Evolutionary conservation across 2,113 vertebrate species (phyloP).

Genomic region (Pithys albifrons): DNA sequence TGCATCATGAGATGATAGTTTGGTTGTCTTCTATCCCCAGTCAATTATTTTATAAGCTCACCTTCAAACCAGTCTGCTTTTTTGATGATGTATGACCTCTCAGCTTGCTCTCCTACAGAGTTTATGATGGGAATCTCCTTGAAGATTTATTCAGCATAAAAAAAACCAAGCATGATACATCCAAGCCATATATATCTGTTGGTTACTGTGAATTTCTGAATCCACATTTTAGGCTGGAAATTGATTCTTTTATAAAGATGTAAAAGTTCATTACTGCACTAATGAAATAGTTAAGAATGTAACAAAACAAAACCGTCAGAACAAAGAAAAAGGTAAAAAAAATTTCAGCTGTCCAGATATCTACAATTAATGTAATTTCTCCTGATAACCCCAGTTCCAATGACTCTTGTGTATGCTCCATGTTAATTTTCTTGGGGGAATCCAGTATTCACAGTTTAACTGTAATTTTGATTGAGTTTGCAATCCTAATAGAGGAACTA

Average conservation of each 20-base stretch:
- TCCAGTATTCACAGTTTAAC: not conserved
- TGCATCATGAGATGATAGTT: not conserved
- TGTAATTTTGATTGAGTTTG: not conserved
- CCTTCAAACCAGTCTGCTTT: not conserved
- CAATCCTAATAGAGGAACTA: not conserved
- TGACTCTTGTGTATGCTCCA: not conserved
- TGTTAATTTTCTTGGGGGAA: not conserved
- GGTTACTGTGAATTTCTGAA: not conserved
- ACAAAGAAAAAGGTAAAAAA: not conserved
- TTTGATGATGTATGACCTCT: not conserved
- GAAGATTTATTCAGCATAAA: constrained; percentile 3
- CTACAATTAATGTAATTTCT: not conserved
- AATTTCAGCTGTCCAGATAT: not conserved
- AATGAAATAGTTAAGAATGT: not conserved
- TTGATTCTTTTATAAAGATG: not conserved
- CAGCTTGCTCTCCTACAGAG: not conserved
- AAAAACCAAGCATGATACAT: not conserved
- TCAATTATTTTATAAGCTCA: constrained; percentile 14
- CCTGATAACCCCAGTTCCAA: not conserved
- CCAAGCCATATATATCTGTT: not conserved
- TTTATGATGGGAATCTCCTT: not conserved
- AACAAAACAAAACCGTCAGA: not conserved
- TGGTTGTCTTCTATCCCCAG: not conserved
- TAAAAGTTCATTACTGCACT: not conserved
- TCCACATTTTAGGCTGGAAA: not conserved